Evolutionary conservation across 2,888 invertebrate genomes (phyloP), one percentile per base, ranked within the genome.

Genomic region (Drosophila diplacantha): DNA sequence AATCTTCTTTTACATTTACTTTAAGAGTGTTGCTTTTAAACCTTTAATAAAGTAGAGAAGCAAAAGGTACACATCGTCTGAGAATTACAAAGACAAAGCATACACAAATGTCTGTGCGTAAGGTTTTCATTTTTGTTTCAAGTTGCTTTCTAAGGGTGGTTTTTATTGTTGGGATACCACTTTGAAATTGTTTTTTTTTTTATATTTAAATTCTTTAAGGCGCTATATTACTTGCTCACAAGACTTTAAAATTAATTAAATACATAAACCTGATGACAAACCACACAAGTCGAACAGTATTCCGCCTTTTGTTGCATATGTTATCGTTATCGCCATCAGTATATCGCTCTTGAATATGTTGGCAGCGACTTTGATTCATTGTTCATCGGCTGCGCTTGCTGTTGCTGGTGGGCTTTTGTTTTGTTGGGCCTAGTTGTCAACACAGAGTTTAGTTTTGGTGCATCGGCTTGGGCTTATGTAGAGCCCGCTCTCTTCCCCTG

Each of bases 381-480:
- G 60, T 43, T 38, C 37, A 20, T 7, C 35, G 41, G 20, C 26
- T 22, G n/a, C 39, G 18, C 8, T 20, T 34, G 54, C 41, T 34
- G 24, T 24, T 49, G 63, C 39, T 24, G 26, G 44, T 59, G 52
- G 64, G 56, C 70, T 68, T 75, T 79, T 81, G 82, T 72, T 73
- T 77, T 44, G 29, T 14, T 20, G 29, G 14, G 44, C 44, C 44
- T 76, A 71, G 79, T 70, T 81, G 78, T 79, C 81, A 79, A 73
- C 81, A 71, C 67, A 71, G 72, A 58, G 56, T 56, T 47, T 37
- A 44, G 52, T 31, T 51, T 39, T 39, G 61, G 34, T 59, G 65
- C 64, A 59, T 51, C 50, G 56, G 73, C 77, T 75, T 75, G 69
- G 74, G 73, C 71, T 76, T 68, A 79, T 65, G 61, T 66, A 79